Percentiles rank a stretch among this genome's conserved stretches.
Evolutionary conservation across 2,113 vertebrate genomes (phyloP).

Genomic region (Protobothrops mucrosquamatus): DNA sequence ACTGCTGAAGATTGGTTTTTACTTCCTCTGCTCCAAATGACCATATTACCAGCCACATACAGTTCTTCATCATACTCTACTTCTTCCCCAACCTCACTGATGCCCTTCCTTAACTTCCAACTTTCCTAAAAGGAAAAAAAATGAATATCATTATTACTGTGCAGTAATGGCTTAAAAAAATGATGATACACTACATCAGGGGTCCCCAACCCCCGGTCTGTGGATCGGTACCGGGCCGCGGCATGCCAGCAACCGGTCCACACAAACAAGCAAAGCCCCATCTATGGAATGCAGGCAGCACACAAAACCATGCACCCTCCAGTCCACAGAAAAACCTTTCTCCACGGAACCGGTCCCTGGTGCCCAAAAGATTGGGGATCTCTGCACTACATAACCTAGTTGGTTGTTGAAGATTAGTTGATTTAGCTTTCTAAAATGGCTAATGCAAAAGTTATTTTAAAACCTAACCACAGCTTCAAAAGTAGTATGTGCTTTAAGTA

Average conservation of each 20-base stretch:
- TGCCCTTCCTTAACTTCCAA: slow-evolving; percentile 90
- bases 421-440: background rate
- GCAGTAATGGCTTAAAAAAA: background rate
- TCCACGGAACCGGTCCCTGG: too few relatives aligned
- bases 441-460: background rate
- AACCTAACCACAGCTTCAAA: background rate
- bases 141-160: background rate
- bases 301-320: too few relatives aligned
- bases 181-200: background rate
- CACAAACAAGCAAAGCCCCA: too few relatives aligned
- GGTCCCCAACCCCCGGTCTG: too few relatives aligned
- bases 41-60: slow-evolving; percentile 89
- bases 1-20: slow-evolving; percentile 80
- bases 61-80: slow-evolving; percentile 93
- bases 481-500: background rate
- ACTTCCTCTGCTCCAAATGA: slow-evolving; percentile 95
- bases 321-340: too few relatives aligned
- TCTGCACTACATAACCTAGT: background rate
- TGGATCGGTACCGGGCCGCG: too few relatives aligned
- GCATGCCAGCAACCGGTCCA: too few relatives aligned
- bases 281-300: too few relatives aligned
- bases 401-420: background rate
- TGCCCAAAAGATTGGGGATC: too few relatives aligned
- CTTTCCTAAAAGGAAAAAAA: slow-evolving; percentile 75
- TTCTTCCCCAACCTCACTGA: slow-evolving; percentile 76